These are phyloP conservation scores for Nannospalax galili DNA, from an alignment of 2,113 vertebrate species.

Conservation along the genomic window DNA sequence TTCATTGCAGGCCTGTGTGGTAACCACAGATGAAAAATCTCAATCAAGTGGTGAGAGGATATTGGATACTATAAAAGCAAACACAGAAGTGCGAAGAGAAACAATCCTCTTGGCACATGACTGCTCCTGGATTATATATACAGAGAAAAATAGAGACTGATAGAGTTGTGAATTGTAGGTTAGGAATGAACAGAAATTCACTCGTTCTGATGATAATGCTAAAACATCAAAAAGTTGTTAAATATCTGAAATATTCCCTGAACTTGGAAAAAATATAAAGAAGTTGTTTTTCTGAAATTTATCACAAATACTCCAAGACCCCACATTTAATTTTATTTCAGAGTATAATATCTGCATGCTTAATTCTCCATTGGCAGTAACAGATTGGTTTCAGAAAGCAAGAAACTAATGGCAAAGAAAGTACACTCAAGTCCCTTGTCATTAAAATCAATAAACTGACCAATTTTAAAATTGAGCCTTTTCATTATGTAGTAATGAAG, in stretches of 20 bases:
- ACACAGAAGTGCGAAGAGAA: neutral
- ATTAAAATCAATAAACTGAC: slow-evolving; percentile 80
- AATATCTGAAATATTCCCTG: neutral
- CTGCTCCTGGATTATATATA: neutral
- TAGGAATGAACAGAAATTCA: slow-evolving; percentile 22
- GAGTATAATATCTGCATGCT: slow-evolving; percentile 73
- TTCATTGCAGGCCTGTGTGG: neutral
- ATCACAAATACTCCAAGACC: slow-evolving; percentile 36
- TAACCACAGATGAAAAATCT: neutral
- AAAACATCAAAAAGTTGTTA: slow-evolving; percentile 21
- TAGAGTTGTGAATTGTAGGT: neutral
- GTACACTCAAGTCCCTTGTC: slow-evolving; percentile 69
- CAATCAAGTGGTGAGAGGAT: neutral
- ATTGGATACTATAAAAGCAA: neutral
- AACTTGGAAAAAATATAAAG: slow-evolving; percentile 47
- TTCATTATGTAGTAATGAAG: slow-evolving; percentile 80
- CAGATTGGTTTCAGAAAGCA: slow-evolving; percentile 77
- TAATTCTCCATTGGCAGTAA: slow-evolving; percentile 67
- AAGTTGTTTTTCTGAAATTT: slow-evolving; percentile 21
- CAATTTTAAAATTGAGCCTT: slow-evolving; percentile 72
- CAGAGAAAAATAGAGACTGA: neutral
- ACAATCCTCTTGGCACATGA: neutral
- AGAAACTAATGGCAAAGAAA: slow-evolving; percentile 68
- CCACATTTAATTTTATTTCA: slow-evolving; percentile 72
- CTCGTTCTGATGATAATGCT: slow-evolving; percentile 5